Percentiles rank a stretch among this genome's conserved stretches.
Evolutionary conservation across 1,140 invertebrate species (phyloP).

Genomic region (Venturia canescens): DNA sequence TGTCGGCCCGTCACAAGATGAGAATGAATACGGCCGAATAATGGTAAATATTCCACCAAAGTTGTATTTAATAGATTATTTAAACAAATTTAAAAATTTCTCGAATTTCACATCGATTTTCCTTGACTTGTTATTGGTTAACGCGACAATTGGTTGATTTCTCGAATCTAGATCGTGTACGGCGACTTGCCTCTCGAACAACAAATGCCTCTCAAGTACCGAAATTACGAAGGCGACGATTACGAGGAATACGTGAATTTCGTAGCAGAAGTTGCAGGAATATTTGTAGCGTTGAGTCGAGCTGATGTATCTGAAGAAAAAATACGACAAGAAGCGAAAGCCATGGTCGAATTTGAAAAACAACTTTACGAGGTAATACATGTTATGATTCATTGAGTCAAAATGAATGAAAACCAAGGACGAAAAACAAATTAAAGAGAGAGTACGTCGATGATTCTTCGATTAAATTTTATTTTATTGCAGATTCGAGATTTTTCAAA

Average conservation of each 20-base stretch:
- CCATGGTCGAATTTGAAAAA: constrained; percentile 50
- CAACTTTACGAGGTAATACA: constrained; percentile 36
- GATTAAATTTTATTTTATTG: neutral
- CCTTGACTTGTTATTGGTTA: too few relatives aligned
- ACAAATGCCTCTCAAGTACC: constrained; percentile 33
- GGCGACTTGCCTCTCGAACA: constrained; percentile 19
- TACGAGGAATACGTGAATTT: constrained; percentile 30
- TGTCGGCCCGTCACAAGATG: neutral
- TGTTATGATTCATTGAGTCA: too few relatives aligned
- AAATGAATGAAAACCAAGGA: too few relatives aligned
- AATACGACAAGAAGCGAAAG: constrained; percentile 31
- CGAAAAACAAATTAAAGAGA: neutral
- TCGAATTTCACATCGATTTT: too few relatives aligned
- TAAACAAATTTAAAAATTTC: too few relatives aligned
- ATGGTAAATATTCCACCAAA: too few relatives aligned
- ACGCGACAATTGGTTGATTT: neutral
- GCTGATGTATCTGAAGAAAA: constrained; percentile 40
- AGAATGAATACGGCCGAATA: too few relatives aligned
- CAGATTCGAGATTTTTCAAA: neutral
- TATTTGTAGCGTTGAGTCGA: constrained; percentile 42
- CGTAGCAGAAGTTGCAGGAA: constrained; percentile 1
- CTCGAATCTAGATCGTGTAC: neutral
- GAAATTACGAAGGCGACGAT: constrained; percentile 47
- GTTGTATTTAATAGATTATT: too few relatives aligned
- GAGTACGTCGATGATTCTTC: neutral